Evolutionary conservation across 1,140 invertebrate species (phyloP).

Genomic region (Drosophila guanche): DNA sequence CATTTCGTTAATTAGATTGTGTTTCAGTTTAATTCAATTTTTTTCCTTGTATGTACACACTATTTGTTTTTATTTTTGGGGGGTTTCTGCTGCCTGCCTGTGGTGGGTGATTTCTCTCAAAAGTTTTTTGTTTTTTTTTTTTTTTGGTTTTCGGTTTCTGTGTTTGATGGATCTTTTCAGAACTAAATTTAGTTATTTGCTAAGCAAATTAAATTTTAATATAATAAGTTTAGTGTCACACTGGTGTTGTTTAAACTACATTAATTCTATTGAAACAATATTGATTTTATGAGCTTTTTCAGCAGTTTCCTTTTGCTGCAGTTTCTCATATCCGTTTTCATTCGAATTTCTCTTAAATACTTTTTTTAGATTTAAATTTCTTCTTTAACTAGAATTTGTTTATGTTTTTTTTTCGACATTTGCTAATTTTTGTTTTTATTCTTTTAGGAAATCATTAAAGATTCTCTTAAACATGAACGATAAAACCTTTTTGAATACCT

Average conservation of each 20-base stretch:
- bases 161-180: conserved; percentile 19
- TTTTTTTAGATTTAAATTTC: conserved; percentile 24
- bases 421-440: conserved; percentile 9
- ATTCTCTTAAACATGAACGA: conserved; percentile 32
- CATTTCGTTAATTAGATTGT: conserved; percentile 26
- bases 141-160: conserved; percentile 5
- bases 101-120: conserved; percentile 54
- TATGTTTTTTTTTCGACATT: conserved; percentile 7
- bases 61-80: conserved; percentile 13
- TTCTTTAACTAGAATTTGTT: conserved; percentile 30
- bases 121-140: neutral
- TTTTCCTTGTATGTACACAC: conserved; percentile 44
- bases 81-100: conserved; percentile 30
- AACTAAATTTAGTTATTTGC: conserved; percentile 50
- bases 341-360: conserved; percentile 6
- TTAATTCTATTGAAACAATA: conserved; percentile 51
- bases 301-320: neutral
- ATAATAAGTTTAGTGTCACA: conserved; percentile 41
- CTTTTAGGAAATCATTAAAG: conserved; percentile 23
- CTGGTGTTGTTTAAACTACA: conserved; percentile 45
- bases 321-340: conserved; percentile 8
- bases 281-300: conserved; percentile 17
- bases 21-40: conserved; percentile 9
- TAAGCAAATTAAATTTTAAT: conserved; percentile 44
- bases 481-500: conserved; percentile 6